phyloP scores from a whole-genome alignment of 2,888 invertebrate genomes.

The Microctonus brassicae region DNA sequence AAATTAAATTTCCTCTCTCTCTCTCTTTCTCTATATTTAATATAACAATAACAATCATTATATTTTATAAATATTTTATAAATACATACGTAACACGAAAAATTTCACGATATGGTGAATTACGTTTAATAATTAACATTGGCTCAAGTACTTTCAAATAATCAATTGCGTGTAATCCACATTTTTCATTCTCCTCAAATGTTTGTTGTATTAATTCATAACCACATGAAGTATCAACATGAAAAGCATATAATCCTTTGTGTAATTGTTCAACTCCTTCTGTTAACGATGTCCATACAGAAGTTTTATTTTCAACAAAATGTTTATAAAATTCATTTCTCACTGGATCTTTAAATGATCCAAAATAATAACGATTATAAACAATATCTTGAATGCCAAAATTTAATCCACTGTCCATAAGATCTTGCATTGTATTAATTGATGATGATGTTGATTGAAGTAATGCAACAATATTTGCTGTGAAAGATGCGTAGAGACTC shows the following conservation, averaged over 20 bases:
- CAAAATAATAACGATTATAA: constrained; percentile 78
- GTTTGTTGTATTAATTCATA: constrained; percentile 78
- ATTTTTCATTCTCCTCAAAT: constrained; percentile 79
- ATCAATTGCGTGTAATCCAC: constrained; percentile 77
- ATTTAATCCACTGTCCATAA: constrained; percentile 76
- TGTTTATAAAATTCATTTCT: constrained; percentile 76
- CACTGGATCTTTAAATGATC: constrained; percentile 76
- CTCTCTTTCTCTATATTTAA: neutral
- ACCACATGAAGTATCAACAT: constrained; percentile 77
- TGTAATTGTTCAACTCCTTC: constrained; percentile 75
- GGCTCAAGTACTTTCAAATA: constrained; percentile 62
- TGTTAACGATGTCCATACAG: constrained; percentile 74
- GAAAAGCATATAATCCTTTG: constrained; percentile 77
- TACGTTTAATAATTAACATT: constrained; percentile 56
- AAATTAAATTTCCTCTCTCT: neutral
- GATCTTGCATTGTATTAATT: constrained; percentile 76
- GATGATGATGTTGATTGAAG: constrained; percentile 80
- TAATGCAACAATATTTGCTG: constrained; percentile 82
- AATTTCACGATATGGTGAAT: constrained; percentile 69
- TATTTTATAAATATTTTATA: neutral
- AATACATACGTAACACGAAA: constrained; percentile 54
- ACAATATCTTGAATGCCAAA: constrained; percentile 80
- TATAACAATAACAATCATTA: neutral
- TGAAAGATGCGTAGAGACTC: constrained; percentile 82
- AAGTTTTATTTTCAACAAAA: constrained; percentile 75